Percentiles rank a stretch among this genome's conserved stretches.
Evolutionary conservation across 1,140 invertebrate species (phyloP).

Genomic region (Callitettix versicolor): DNA sequence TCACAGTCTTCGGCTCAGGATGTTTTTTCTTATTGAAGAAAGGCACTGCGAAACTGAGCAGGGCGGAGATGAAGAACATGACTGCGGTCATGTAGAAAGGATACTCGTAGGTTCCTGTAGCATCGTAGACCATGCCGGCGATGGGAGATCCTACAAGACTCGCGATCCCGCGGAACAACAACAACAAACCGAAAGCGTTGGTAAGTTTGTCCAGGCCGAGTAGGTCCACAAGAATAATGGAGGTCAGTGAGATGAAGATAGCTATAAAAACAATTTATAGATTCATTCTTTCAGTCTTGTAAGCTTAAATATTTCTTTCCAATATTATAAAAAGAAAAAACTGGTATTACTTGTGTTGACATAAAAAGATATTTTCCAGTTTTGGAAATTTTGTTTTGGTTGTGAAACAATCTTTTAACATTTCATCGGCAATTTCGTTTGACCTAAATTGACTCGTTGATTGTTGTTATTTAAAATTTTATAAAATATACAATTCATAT

Average conservation of each 20-base stretch:
- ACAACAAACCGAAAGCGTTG: constrained; percentile 90
- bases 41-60: constrained; percentile 75
- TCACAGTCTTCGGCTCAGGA: no score
- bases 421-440: no score
- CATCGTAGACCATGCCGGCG: constrained; percentile 77
- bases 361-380: no score
- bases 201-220: constrained; percentile 89
- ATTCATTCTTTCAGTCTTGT: no score
- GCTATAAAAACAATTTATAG: constrained; percentile 46
- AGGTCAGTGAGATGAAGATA: constrained; percentile 92
- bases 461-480: no score
- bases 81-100: constrained; percentile 86
- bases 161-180: constrained; percentile 85
- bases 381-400: no score
- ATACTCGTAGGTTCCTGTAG: constrained; percentile 69
- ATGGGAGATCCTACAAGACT: constrained; percentile 73
- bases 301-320: no score
- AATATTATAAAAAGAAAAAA: background rate
- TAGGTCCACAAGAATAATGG: constrained; percentile 91
- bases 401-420: no score
- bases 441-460: no score
- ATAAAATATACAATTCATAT: no score
- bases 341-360: background rate
- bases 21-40: constrained; percentile 40
- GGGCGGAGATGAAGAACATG: constrained; percentile 72